Percentiles rank a stretch among this genome's conserved stretches.
These are phyloP conservation scores for Coregonus ussuriensis DNA, from an alignment of 2,797 vertebrate genomes.

Conservation along the genomic window DNA sequence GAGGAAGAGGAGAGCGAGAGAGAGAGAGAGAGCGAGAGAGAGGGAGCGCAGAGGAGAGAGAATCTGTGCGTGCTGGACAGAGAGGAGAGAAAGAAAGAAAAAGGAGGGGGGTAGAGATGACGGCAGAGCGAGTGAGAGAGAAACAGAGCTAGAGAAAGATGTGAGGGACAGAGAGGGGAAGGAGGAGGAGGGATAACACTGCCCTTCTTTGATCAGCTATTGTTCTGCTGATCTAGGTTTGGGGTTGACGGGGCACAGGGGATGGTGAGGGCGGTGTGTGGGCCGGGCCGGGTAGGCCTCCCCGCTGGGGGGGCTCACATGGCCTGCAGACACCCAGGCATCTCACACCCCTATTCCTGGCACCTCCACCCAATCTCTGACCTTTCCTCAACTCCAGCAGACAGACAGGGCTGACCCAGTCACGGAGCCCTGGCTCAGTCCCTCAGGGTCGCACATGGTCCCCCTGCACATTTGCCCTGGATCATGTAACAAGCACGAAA, in stretches of 20 bases:
- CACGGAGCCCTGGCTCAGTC: background rate
- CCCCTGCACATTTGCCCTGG: slow-evolving; percentile 45
- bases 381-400: slow-evolving; percentile 68
- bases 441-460: slow-evolving; percentile 8
- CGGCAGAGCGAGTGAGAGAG: slow-evolving; percentile 14
- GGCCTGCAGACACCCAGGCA: slow-evolving; percentile 71
- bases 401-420: background rate
- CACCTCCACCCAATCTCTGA: slow-evolving; percentile 75
- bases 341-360: slow-evolving; percentile 82
- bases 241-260: slow-evolving; percentile 33
- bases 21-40: too few species aligned
- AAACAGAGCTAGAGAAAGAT: background rate
- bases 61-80: background rate
- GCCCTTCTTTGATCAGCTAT: slow-evolving; percentile 64
- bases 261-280: background rate
- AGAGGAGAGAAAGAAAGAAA: slow-evolving; percentile 16
- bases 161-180: background rate
- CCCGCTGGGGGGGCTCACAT: slow-evolving; percentile 36
- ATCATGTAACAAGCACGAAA: slow-evolving; percentile 75
- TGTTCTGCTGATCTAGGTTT: slow-evolving; percentile 51
- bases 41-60: background rate
- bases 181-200: slow-evolving; percentile 38
- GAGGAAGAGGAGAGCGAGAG: background rate
- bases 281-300: too few species aligned
- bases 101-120: background rate